Evolutionary conservation across 2,888 invertebrate species (phyloP).

Genomic region (Stenotaenia linearis): DNA sequence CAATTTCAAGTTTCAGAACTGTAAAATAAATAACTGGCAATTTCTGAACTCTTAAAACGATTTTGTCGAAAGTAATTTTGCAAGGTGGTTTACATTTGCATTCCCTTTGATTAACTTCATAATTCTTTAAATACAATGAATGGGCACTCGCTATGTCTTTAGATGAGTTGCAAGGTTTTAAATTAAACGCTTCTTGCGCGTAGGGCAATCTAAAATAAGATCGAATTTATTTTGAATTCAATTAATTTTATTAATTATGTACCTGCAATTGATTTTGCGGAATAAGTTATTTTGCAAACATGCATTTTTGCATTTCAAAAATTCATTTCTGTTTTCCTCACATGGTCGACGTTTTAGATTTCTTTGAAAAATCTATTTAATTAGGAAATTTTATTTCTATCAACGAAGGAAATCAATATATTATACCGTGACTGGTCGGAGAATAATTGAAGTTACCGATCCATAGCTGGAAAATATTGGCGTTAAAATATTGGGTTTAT

Average conservation of each 20-base stretch:
- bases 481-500: too few relatives aligned
- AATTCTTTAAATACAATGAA: background rate
- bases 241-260: background rate
- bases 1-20: background rate
- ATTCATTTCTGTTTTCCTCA: background rate
- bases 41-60: background rate
- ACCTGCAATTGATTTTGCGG: background rate
- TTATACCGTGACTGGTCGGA: too few relatives aligned
- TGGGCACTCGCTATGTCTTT: background rate
- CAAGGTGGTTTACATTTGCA: background rate
- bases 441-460: too few relatives aligned
- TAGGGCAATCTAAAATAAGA: background rate
- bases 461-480: too few relatives aligned
- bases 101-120: background rate
- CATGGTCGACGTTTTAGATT: background rate
- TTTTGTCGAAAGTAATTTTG: background rate
- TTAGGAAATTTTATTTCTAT: too few relatives aligned
- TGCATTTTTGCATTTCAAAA: background rate
- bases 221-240: too few relatives aligned
- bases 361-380: too few relatives aligned
- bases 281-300: background rate
- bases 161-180: background rate
- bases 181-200: background rate
- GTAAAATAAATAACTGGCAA: background rate
- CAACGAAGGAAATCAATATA: too few relatives aligned